A percentile compares a stretch with the other conserved stretches of the same genome.
These are phyloP conservation scores for Notodonta ziczac DNA, from an alignment of 2,888 invertebrate species.

Conservation along the genomic window DNA sequence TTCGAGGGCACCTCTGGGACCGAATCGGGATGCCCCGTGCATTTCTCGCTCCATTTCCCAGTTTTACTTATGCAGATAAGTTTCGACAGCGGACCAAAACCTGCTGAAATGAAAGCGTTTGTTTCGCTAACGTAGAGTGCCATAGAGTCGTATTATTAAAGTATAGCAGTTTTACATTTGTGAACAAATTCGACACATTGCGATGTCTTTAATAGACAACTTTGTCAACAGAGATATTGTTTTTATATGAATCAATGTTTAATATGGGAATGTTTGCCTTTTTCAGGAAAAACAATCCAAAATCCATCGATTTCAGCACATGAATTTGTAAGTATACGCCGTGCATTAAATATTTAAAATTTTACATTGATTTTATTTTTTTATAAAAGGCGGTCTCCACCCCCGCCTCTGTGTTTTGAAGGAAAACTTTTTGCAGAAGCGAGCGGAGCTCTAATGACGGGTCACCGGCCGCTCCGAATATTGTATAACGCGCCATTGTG, in stretches of 20 bases:
- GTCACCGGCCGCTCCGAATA: constrained; percentile 51
- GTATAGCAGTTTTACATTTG: too few species aligned
- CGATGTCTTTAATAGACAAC: too few species aligned
- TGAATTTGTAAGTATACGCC: too few species aligned
- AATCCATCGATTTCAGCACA: too few species aligned
- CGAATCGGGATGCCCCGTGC: constrained; percentile 44
- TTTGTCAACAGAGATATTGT: too few species aligned
- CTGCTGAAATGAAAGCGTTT: constrained; percentile 71
- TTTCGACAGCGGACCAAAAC: constrained; percentile 70
- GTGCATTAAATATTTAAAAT: too few species aligned
- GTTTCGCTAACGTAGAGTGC: constrained; percentile 48
- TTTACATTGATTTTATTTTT: too few species aligned
- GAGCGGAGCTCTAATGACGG: constrained; percentile 56
- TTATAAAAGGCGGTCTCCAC: constrained; percentile 34
- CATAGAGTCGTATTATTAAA: constrained; percentile 34
- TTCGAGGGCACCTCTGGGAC: constrained; percentile 8
- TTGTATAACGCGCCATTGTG: constrained; percentile 52
- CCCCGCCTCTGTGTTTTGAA: constrained; percentile 35
- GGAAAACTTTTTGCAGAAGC: constrained; percentile 60
- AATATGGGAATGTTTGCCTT: too few species aligned
- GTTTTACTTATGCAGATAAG: constrained; percentile 79
- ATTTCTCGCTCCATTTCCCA: constrained; percentile 73
- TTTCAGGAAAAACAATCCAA: too few species aligned
- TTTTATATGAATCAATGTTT: too few species aligned
- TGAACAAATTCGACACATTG: too few species aligned